These are phyloP conservation scores for Bucorvus abyssinicus DNA, from an alignment of 2,797 vertebrate genomes.

Conservation along the genomic window DNA sequence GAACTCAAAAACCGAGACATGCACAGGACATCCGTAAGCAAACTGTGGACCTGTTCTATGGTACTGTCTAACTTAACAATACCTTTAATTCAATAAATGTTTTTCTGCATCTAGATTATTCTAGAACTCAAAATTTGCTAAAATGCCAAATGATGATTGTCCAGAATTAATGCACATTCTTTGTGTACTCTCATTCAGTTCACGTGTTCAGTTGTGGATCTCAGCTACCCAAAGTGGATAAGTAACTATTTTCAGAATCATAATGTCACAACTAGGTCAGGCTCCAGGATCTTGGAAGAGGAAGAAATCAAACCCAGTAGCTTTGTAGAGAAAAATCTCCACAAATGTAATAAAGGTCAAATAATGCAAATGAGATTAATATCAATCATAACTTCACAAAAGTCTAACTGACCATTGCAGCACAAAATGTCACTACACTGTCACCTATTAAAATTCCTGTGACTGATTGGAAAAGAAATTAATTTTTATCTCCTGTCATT, in stretches of 20 bases:
- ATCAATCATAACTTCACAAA: not conserved
- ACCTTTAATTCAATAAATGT: not conserved
- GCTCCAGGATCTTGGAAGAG: not conserved
- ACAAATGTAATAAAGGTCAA: not conserved
- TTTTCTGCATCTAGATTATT: not conserved
- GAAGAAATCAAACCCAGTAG: not conserved
- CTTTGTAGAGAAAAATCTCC: not conserved
- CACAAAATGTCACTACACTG: not conserved
- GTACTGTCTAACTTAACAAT: not conserved
- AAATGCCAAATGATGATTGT: not conserved
- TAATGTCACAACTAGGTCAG: not conserved
- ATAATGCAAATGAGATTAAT: not conserved
- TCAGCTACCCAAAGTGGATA: not conserved
- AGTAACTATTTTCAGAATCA: not conserved
- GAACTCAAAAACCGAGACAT: not conserved
- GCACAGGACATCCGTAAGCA: not conserved
- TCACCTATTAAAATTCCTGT: not conserved
- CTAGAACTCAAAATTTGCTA: not conserved
- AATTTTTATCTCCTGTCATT: not conserved
- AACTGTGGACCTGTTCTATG: not conserved
- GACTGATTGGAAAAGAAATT: slow-evolving; percentile 13
- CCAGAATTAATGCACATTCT: not conserved
- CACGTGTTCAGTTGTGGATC: not conserved
- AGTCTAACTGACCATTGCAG: not conserved
- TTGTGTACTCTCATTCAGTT: not conserved